Evolutionary conservation across 30 jellyfish, hydroid and myxozoan genomes (phyloP).

Genomic region (Clytia hemisphaerica): DNA sequence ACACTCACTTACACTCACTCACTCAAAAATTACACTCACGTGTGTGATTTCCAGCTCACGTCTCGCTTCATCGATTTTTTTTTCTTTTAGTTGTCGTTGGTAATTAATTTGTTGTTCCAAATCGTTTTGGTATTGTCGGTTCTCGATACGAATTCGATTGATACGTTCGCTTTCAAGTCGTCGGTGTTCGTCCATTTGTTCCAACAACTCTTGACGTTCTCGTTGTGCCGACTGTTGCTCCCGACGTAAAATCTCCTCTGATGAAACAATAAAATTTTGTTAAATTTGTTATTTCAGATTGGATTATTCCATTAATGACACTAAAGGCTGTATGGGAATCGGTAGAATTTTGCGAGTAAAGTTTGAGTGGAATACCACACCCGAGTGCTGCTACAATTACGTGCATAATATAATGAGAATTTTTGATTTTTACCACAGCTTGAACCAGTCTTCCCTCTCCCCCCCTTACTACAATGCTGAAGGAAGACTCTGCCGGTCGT

Average conservation of each 20-base stretch:
- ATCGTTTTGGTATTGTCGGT: conserved; percentile 58
- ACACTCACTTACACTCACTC: neutral
- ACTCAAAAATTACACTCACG: conserved; percentile 23
- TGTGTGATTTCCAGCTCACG: conserved; percentile 57
- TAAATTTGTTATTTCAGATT: too few species aligned
- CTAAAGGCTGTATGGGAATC: too few species aligned
- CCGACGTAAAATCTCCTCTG: conserved; percentile 46
- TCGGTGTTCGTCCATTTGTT: conserved; percentile 72
- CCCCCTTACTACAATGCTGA: too few species aligned
- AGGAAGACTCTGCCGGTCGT: too few species aligned
- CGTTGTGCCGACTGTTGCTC: conserved; percentile 68
- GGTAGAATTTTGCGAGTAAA: too few species aligned
- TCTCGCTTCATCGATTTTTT: conserved; percentile 75
- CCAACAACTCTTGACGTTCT: conserved; percentile 62
- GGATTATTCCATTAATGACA: too few species aligned
- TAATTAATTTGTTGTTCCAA: conserved; percentile 64
- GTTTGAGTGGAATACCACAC: too few species aligned
- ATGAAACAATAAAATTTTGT: too few species aligned
- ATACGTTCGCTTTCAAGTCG: conserved; percentile 68
- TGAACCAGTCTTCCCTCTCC: too few species aligned
- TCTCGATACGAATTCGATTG: conserved; percentile 37
- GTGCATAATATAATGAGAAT: too few species aligned
- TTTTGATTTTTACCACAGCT: too few species aligned
- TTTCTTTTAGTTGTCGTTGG: conserved; percentile 53
- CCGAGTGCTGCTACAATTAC: too few species aligned